Evolutionary conservation across 2,113 vertebrate genomes (phyloP).

Genomic region (Micronycteris hirsuta): DNA sequence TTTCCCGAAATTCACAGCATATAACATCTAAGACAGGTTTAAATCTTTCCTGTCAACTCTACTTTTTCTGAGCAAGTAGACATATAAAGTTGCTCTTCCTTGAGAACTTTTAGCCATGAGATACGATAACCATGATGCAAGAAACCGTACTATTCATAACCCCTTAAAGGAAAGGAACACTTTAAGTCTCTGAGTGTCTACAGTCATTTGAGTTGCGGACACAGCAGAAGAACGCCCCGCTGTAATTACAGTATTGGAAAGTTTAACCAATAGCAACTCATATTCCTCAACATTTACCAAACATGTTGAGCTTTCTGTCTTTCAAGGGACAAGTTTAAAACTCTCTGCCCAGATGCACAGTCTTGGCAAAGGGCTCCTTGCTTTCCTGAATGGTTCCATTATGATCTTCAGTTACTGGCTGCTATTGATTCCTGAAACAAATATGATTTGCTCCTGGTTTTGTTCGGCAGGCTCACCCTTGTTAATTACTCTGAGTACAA

Average conservation of each 20-base stretch:
- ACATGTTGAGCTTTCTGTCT: neutral
- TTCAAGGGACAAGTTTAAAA: conserved; percentile 61
- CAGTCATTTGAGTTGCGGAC: conserved; percentile 66
- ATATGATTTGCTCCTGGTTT: conserved; percentile 85
- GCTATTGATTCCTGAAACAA: conserved; percentile 87
- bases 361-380: conserved; percentile 81
- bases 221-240: conserved; percentile 48
- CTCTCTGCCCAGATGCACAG: conserved; percentile 47
- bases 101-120: neutral
- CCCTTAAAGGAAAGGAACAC: neutral
- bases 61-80: neutral
- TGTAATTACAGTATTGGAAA: conserved; percentile 73
- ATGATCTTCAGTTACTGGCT: conserved; percentile 81
- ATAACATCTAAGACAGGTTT: neutral
- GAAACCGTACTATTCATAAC: neutral
- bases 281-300: conserved; percentile 25
- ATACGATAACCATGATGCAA: neutral
- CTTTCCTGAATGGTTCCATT: conserved; percentile 82
- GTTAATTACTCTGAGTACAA: conserved; percentile 92
- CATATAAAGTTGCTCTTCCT: neutral
- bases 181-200: conserved; percentile 72
- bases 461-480: conserved; percentile 84
- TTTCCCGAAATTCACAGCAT: conserved; percentile 29
- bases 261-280: conserved; percentile 68
- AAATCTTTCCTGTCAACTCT: neutral